Evolutionary conservation across 2,113 vertebrate species (phyloP), one percentile per base, ranked within the genome.

Genomic region (Tenrec ecaudatus): DNA sequence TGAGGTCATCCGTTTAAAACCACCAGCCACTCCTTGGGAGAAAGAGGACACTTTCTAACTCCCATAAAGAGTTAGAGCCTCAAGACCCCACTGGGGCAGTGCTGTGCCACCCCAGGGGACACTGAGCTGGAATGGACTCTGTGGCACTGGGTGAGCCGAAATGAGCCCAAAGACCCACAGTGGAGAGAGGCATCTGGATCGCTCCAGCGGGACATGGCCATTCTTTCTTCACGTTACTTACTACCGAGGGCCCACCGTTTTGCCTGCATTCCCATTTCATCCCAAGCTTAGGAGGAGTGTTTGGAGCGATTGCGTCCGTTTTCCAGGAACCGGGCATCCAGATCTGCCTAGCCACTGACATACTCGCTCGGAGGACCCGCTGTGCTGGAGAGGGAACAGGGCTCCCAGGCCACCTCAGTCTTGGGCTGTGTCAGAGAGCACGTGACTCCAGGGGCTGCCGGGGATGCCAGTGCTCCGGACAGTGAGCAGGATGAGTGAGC

Each of bases 301-400:
- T 53, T 75, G 82, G 10, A 76, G 22, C 40, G n/a, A 8, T 20
- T 81, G 1, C 29, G 1, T 84, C 40, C 66, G n/a, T 68, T 38
- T 38, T 62, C 58, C 3, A 2, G 40, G 17, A 14, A 0, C 22
- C 6, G 0, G 10, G 27, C 12, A 10, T 38, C 53, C 17, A 12
- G 3, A 6, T 31, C 43, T 27, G 0, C 27, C 36, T 36, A 58
- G 7, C 82, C 31, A 53, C 71, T 9, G 36, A 22, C 33, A 2
- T 11, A 36, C 29, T 6, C 36, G n/a, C 7, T 73, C 38, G 25
- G 38, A 78, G 76, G 31, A 7, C n/a, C 22, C 57, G 8, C 88
- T 23, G 0, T 3, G 57, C 27, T 25, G 20, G 1, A 0, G 15
- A 47, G 27, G 79, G 23, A 19, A 4, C 60, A 11, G 23, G 29